These are phyloP conservation scores for Timandra comae DNA, from an alignment of 2,888 invertebrate genomes.

Conservation along the genomic window DNA sequence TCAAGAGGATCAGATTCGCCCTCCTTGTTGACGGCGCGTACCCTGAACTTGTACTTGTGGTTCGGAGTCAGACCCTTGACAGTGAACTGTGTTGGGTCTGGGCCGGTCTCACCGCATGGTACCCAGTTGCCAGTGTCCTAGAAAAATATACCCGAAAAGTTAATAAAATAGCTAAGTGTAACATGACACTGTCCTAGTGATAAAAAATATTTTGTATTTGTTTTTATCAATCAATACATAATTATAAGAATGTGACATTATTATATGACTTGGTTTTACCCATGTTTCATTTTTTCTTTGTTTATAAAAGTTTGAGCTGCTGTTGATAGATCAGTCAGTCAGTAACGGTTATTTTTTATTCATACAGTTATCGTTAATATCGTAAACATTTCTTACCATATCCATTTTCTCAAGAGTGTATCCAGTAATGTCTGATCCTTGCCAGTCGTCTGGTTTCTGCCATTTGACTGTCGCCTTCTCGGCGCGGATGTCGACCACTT, in stretches of 20 bases:
- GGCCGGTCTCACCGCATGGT: constrained; percentile 94
- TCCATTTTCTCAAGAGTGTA: constrained; percentile 98
- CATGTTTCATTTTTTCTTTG: too few relatives aligned
- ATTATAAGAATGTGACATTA: too few relatives aligned
- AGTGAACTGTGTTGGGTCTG: constrained; percentile 87
- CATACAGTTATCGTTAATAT: too few relatives aligned
- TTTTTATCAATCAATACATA: too few relatives aligned
- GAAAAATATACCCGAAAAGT: constrained; percentile 3
- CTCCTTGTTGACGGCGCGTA: constrained; percentile 97
- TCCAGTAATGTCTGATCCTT: constrained; percentile 92
- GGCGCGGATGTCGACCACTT: constrained; percentile 91
- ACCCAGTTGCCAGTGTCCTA: constrained; percentile 96
- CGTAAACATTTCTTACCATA: too few relatives aligned
- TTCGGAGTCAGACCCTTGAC: constrained; percentile 94
- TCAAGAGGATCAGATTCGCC: constrained; percentile 97
- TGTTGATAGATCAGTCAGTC: too few relatives aligned
- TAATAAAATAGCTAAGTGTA: too few relatives aligned
- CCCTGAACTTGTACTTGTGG: constrained; percentile 98
- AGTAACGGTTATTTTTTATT: too few relatives aligned
- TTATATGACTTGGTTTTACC: too few relatives aligned
- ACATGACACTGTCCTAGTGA: too few relatives aligned
- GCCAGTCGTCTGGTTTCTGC: constrained; percentile 91
- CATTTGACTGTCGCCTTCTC: constrained; percentile 95
- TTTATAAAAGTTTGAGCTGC: too few relatives aligned
- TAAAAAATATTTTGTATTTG: too few relatives aligned